A percentile compares a stretch with the other conserved stretches of the same genome.
phyloP scores from a whole-genome alignment of 2,113 vertebrate species.

The Morone chrysops region DNA sequence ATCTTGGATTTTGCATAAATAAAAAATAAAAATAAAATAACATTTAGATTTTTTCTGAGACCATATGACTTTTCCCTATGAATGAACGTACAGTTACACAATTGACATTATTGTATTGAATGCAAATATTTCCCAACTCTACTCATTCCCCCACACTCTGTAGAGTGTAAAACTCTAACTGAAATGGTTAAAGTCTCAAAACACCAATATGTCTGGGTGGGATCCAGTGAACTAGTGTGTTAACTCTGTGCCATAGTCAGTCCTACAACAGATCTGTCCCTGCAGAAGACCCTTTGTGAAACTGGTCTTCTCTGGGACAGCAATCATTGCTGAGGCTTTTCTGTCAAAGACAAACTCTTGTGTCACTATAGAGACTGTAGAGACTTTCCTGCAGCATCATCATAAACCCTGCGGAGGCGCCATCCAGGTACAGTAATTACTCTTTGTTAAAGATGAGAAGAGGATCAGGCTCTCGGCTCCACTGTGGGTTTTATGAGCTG shows the following conservation, averaged over 20 bases:
- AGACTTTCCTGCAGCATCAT: conserved; percentile 31
- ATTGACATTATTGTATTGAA: neutral
- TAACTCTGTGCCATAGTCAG: neutral
- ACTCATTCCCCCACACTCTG: neutral
- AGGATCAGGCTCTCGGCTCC: conserved; percentile 25
- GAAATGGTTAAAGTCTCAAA: neutral
- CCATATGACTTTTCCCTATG: neutral
- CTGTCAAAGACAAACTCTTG: conserved; percentile 34
- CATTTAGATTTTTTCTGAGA: too few relatives aligned
- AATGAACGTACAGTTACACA: neutral
- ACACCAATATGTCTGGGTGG: neutral
- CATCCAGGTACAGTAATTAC: conserved; percentile 48
- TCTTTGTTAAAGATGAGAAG: conserved; percentile 59
- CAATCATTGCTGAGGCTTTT: conserved; percentile 28
- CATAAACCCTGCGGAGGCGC: conserved; percentile 32
- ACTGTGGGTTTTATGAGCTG: conserved; percentile 34
- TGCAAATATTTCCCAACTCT: neutral
- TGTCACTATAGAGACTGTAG: conserved; percentile 28
- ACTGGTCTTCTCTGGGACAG: conserved; percentile 1
- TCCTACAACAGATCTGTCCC: conserved; percentile 1
- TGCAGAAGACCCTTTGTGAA: conserved; percentile 33
- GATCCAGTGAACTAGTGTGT: neutral
- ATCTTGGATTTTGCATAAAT: too few relatives aligned
- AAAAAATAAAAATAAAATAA: neutral
- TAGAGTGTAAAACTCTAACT: neutral